Percentiles rank a stretch among this genome's conserved stretches.
Conservation (phyloP, 2,888 invertebrate genomes). For the Drymonia ruficornis region DNA sequence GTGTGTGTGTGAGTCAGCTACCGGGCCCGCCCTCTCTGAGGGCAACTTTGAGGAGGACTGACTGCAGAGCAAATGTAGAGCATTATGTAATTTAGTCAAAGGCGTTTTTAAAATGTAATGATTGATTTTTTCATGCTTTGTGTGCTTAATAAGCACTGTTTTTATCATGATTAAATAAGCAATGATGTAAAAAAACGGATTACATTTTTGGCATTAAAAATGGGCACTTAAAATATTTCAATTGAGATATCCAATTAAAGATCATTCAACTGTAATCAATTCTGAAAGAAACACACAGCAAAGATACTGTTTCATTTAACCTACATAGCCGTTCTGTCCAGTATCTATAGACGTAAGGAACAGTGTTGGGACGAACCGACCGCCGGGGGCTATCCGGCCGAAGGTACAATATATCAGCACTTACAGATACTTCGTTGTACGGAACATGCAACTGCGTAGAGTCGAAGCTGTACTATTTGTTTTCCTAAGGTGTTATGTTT, state of each 20-base stretch:
- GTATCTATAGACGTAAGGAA: constrained; percentile 30
- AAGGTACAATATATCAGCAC: constrained; percentile 81
- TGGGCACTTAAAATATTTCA: too few relatives aligned
- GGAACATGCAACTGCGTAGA: constrained; percentile 49
- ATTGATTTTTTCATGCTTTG: too few relatives aligned
- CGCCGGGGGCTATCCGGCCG: constrained; percentile 75
- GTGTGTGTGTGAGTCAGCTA: constrained; percentile 51
- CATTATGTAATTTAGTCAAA: too few relatives aligned
- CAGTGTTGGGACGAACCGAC: constrained; percentile 40
- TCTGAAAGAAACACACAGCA: background rate
- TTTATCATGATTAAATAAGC: too few relatives aligned
- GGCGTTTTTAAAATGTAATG: too few relatives aligned
- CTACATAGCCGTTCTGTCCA: constrained; percentile 19
- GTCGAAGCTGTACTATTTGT: constrained; percentile 26
- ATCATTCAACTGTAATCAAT: background rate
- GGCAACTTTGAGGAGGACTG: constrained; percentile 42
- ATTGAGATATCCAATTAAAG: background rate
- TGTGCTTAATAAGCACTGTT: too few relatives aligned
- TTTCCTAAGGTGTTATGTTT: background rate
- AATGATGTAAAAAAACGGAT: too few relatives aligned
- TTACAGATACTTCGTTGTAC: constrained; percentile 64
- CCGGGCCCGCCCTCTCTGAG: constrained; percentile 60
- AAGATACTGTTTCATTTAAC: constrained; percentile 11
- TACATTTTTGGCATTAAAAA: too few relatives aligned
- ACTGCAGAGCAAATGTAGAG: background rate